A percentile compares a stretch with the other conserved stretches of the same genome.
Conservation (phyloP, 1,140 invertebrate genomes). For the Drosophila sechellia region DNA sequence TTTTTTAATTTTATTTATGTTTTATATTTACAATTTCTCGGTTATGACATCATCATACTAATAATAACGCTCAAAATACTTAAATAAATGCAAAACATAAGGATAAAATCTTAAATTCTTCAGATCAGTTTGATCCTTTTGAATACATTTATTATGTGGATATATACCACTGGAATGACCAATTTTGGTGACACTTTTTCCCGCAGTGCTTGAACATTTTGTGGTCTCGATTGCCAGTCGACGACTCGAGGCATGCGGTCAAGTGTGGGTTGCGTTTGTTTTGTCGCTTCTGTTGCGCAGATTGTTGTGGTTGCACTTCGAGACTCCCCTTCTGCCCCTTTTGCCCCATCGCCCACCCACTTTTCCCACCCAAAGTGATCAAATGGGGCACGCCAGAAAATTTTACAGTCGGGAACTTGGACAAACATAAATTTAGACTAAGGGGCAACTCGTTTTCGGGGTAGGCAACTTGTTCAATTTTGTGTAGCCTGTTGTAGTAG, state of each 20-base stretch:
- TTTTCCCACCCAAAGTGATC: slow-evolving; percentile 23
- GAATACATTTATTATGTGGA: too few relatives aligned
- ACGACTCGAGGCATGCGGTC: slow-evolving; percentile 50
- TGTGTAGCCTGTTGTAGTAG: slow-evolving; percentile 21
- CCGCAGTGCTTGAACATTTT: slow-evolving; percentile 27
- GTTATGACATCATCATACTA: too few relatives aligned
- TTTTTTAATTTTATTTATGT: too few relatives aligned
- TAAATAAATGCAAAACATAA: too few relatives aligned
- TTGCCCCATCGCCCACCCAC: slow-evolving; percentile 1
- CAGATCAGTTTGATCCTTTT: too few relatives aligned
- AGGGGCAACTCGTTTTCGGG: slow-evolving; percentile 9
- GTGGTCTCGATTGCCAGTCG: slow-evolving; percentile 28
- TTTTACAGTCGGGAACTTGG: slow-evolving; percentile 46
- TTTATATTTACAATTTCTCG: too few relatives aligned
- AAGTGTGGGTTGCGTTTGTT: slow-evolving; percentile 56
- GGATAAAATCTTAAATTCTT: too few relatives aligned
- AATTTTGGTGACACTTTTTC: not conserved
- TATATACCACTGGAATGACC: not conserved
- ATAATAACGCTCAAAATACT: too few relatives aligned
- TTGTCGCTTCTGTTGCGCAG: slow-evolving; percentile 57
- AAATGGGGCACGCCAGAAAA: slow-evolving; percentile 52
- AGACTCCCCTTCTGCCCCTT: not conserved
- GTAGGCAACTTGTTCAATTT: slow-evolving; percentile 33
- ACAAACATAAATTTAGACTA: slow-evolving; percentile 50
- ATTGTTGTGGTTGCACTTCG: slow-evolving; percentile 53